Evolutionary conservation across 2,888 invertebrate species (phyloP).

Genomic region (Scaptomyza cyrtandrae): DNA sequence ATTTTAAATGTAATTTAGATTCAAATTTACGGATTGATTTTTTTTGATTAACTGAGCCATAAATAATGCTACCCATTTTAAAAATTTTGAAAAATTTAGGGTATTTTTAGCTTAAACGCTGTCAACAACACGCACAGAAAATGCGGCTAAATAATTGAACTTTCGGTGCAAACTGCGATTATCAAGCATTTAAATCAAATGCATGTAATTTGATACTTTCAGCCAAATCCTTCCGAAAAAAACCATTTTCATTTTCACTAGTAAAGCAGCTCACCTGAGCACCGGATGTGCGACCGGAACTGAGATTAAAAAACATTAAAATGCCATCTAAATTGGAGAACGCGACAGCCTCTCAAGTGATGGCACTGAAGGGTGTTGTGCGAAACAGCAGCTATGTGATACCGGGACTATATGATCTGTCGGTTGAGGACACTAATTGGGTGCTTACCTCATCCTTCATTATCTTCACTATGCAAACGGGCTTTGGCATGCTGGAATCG

Average conservation of each 20-base stretch:
- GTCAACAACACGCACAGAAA: slow-evolving; percentile 61
- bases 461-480: slow-evolving; percentile 97
- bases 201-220: slow-evolving; percentile 59
- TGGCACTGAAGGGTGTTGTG: slow-evolving; percentile 79
- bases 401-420: slow-evolving; percentile 88
- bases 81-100: background rate
- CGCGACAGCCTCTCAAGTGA: slow-evolving; percentile 77
- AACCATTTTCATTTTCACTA: slow-evolving; percentile 36
- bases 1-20: no score
- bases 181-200: slow-evolving; percentile 65
- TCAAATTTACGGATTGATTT: no score
- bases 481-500: slow-evolving; percentile 97
- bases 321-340: slow-evolving; percentile 80
- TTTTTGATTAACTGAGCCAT: background rate
- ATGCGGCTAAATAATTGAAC: slow-evolving; percentile 58
- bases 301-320: background rate
- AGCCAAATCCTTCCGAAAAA: slow-evolving; percentile 17
- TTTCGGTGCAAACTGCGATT: slow-evolving; percentile 43
- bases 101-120: slow-evolving; percentile 41
- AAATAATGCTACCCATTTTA: background rate
- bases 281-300: slow-evolving; percentile 22
- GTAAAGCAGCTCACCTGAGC: slow-evolving; percentile 10
- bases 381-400: slow-evolving; percentile 84
- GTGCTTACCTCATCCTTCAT: slow-evolving; percentile 95
- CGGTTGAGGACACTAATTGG: slow-evolving; percentile 94